Conservation (phyloP, 2,797 vertebrate species). For the Diplodus sargus region DNA sequence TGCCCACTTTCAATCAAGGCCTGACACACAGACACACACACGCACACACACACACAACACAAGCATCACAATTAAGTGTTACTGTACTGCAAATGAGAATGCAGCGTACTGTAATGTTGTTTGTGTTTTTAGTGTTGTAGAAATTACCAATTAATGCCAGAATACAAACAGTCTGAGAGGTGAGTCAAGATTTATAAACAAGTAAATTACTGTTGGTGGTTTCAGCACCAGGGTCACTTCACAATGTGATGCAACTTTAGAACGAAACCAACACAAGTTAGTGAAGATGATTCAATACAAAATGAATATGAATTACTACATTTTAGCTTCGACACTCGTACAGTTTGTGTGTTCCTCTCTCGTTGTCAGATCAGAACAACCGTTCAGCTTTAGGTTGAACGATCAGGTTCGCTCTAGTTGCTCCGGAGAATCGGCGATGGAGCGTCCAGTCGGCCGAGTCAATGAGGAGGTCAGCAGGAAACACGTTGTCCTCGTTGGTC, state of each 20-base stretch:
- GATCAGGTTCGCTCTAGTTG: too few species aligned
- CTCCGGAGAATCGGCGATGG: too few species aligned
- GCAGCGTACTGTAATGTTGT: not conserved
- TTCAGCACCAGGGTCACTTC: not conserved
- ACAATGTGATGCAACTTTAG: not conserved
- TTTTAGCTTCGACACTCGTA: not conserved
- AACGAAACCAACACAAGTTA: not conserved
- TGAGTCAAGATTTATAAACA: constrained; percentile 16
- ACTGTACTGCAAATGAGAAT: not conserved
- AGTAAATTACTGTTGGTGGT: not conserved
- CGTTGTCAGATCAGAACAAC: too few species aligned
- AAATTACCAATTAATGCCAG: constrained; percentile 15
- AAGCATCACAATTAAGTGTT: not conserved
- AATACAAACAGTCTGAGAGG: constrained; percentile 6
- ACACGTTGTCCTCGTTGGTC: too few species aligned
- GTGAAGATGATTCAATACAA: not conserved
- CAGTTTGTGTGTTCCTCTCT: too few species aligned
- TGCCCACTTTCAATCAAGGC: constrained; percentile 8
- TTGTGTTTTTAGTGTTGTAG: not conserved
- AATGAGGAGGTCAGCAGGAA: too few species aligned
- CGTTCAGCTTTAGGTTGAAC: too few species aligned
- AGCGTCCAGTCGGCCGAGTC: too few species aligned
- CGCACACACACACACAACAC: not conserved
- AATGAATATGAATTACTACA: not conserved
- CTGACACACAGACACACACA: not conserved